phyloP scores from a whole-genome alignment of 2,888 invertebrate genomes.

The Dynastes tityus region DNA sequence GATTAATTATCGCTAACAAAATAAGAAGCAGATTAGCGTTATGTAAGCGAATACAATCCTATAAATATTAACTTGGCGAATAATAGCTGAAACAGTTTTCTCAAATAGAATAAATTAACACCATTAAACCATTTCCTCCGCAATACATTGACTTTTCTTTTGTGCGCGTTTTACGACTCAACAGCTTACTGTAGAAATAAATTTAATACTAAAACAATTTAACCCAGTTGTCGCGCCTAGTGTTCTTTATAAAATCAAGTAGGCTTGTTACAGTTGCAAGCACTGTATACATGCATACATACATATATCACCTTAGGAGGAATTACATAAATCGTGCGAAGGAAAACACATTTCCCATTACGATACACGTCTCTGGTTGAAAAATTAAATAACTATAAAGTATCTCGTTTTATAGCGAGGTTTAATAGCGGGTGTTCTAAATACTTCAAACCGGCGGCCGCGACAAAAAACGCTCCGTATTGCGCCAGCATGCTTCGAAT shows the following conservation, averaged over 20 bases:
- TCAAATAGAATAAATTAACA: not conserved
- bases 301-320: constrained; percentile 34
- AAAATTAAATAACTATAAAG: constrained; percentile 50
- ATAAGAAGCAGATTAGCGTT: no score
- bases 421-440: constrained; percentile 47
- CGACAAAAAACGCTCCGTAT: constrained; percentile 40
- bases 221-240: constrained; percentile 8
- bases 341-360: constrained; percentile 38
- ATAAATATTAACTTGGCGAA: no score
- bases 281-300: not conserved
- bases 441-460: constrained; percentile 41
- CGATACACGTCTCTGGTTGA: constrained; percentile 48
- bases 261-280: not conserved
- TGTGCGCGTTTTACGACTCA: not conserved
- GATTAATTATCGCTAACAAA: no score
- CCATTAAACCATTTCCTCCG: not conserved
- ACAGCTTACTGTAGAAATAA: constrained; percentile 10
- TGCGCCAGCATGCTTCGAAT: constrained; percentile 42
- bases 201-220: constrained; percentile 18
- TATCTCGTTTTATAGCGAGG: constrained; percentile 32
- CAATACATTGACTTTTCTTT: not conserved
- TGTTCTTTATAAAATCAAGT: constrained; percentile 17
- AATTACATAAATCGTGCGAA: constrained; percentile 41
- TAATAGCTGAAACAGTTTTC: no score
- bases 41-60: no score